Evolutionary conservation across 2,113 vertebrate genomes (phyloP).

Genomic region (Eublepharis macularius): DNA sequence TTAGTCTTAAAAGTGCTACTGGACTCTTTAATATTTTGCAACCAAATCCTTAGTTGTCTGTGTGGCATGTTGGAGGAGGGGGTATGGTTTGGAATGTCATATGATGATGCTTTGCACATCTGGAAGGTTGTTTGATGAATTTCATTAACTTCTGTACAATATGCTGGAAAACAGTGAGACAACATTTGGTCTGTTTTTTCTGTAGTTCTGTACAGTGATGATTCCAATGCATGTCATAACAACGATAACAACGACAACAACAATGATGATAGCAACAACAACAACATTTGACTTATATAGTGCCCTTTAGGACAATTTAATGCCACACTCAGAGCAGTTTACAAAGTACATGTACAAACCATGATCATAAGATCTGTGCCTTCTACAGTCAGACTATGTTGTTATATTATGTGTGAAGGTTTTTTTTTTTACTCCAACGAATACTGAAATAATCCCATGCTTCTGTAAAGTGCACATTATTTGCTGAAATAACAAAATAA

Average conservation of each 20-base stretch:
- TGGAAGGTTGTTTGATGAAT: not conserved
- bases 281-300: too few species aligned
- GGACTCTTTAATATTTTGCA: too few species aligned
- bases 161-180: not conserved
- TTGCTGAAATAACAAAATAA: not conserved
- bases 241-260: too few species aligned
- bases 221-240: too few species aligned
- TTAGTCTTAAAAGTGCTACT: too few species aligned
- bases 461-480: conserved; percentile 11
- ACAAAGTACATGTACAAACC: not conserved
- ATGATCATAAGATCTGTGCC: not conserved
- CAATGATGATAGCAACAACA: too few species aligned
- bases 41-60: too few species aligned
- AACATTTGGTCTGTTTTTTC: not conserved
- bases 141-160: not conserved
- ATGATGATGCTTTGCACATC: not conserved
- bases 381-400: not conserved
- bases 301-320: too few species aligned
- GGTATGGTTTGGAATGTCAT: not conserved
- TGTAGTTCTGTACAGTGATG: not conserved
- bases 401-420: not conserved
- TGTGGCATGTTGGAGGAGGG: too few species aligned
- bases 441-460: not conserved
- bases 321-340: too few species aligned
- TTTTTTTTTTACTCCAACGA: not conserved